Base-by-base conservation (phyloP, 1,140 invertebrate species). In the Phthorimaea operculella region DNA sequence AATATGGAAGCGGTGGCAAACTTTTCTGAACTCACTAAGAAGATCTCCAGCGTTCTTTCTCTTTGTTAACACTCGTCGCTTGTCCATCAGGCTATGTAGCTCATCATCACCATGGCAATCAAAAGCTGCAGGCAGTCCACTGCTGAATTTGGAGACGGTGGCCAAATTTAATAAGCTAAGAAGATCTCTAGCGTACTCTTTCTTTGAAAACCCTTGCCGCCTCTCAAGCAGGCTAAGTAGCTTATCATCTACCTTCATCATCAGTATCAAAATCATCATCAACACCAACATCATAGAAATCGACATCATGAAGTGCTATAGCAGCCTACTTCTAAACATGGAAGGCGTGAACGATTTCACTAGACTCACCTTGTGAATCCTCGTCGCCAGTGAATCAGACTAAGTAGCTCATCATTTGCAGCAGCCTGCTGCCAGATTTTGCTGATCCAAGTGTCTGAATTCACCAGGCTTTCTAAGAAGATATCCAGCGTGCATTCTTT, bases 111-210 rank as follows among this genome's bases (percentile, higher is more conserved):
- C 33, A n/a, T n/a, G n/a, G n/a, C n/a, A n/a, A n/a, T n/a, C n/a
- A n/a, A n/a, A n/a, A n/a, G n/a, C n/a, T n/a, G n/a, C n/a, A n/a
- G n/a, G n/a, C n/a, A 48, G 45, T 39, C n/a, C n/a, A 39, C 10
- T 39, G 36, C 10, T 12, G 10, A 9, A 12, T 9, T n/a, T n/a
- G 56, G 74, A 77, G 52, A 75, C 77, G 8, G 64, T 81, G 1
- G 76, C 76, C 1, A 74, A 77, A 63, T 84, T 82, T 60, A 79
- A 77, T 2, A 62, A 77, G 0, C 78, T 84, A 79, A 74, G 62
- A 84, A 84, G 60, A 72, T 81, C 6, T 70, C 75, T 18, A 79
- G 63, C 52, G 63, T 83, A 28, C 69, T 76, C 17, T 63, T 68
- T 0, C 44, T 83, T 15, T 49, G 78, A 7, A 76, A 66, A 55